A percentile compares a stretch with the other conserved stretches of the same genome.
Conservation (phyloP, 2,888 invertebrate species). For the Fragum whitleyi region DNA sequence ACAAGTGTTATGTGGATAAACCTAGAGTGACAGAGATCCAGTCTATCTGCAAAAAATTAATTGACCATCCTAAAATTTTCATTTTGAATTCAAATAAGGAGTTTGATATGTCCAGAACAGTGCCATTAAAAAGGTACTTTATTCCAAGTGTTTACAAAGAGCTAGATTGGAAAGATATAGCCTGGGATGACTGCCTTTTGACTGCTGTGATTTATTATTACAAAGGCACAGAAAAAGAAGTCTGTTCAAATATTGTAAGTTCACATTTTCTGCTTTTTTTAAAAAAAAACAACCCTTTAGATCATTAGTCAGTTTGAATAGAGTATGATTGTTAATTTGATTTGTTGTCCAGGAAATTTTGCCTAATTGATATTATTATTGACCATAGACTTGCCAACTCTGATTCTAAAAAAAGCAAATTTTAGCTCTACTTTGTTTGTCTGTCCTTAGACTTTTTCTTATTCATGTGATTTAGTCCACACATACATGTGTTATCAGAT, state of each 20-base stretch:
- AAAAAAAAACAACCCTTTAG: no score
- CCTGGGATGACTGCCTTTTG: not conserved
- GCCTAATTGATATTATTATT: no score
- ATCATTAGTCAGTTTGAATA: no score
- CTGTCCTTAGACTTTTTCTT: no score
- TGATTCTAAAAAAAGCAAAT: no score
- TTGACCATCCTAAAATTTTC: not conserved
- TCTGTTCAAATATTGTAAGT: not conserved
- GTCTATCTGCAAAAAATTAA: not conserved
- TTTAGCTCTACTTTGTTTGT: no score
- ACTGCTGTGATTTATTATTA: conserved; percentile 5
- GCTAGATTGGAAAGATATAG: not conserved
- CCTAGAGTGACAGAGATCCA: not conserved
- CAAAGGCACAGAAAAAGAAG: not conserved
- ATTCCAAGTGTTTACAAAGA: not conserved
- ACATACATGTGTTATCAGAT: no score
- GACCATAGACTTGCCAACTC: no score
- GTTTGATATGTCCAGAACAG: conserved; percentile 6
- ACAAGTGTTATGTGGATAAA: not conserved
- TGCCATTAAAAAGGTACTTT: not conserved
- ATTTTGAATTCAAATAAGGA: not conserved
- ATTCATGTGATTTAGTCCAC: no score
- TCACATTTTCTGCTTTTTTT: no score
- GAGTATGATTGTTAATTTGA: no score
- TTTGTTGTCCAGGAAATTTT: no score